Percentiles rank a stretch among this genome's conserved stretches.
Conservation (phyloP, 2,797 vertebrate species). For the Gymnothorax reevesii region DNA sequence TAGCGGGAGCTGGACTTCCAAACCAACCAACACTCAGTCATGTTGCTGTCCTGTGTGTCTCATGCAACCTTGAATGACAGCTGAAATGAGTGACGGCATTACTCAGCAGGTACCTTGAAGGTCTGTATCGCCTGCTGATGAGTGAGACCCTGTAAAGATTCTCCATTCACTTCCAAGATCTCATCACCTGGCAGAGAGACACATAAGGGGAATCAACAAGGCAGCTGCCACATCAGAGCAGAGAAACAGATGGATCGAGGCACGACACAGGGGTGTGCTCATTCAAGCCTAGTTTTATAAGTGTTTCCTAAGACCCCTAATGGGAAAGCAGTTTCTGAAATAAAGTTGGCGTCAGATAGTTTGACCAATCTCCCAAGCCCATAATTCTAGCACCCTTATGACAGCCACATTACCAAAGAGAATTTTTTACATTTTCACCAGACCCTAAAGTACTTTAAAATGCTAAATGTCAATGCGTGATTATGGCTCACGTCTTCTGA, state of each 20-base stretch:
- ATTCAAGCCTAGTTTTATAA: not conserved
- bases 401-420: not conserved
- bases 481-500: not conserved
- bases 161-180: constrained; percentile 92
- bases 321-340: not conserved
- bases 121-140: constrained; percentile 96
- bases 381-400: not conserved
- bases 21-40: not conserved
- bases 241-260: not conserved
- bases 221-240: not conserved
- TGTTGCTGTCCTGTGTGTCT: not conserved
- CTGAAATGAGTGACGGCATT: not conserved
- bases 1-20: not conserved
- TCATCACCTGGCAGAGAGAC: constrained; percentile 80
- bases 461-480: not conserved
- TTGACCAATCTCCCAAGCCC: not conserved
- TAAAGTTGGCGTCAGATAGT: not conserved
- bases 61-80: not conserved
- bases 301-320: not conserved
- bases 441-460: not conserved
- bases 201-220: not conserved
- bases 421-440: constrained; percentile 13
- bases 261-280: not conserved
- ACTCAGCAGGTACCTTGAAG: constrained; percentile 84
- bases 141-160: constrained; percentile 90